Percentiles rank a stretch among this genome's conserved stretches.
Evolutionary conservation across 64 coral and sea anemone species (phyloP).

Genomic region (Platygyra sinensis): DNA sequence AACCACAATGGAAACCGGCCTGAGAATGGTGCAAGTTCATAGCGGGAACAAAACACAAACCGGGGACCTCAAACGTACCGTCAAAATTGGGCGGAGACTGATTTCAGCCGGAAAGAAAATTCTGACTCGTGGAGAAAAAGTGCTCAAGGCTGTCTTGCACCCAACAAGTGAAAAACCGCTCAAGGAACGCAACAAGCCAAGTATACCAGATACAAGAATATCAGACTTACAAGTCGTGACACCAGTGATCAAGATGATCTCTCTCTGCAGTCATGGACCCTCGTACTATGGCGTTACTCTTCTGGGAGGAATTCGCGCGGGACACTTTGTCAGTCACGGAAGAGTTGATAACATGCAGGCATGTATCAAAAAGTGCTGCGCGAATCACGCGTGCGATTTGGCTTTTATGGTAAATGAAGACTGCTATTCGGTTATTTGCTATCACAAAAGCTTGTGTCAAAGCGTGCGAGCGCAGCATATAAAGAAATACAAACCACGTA

Average conservation of each 20-base stretch:
- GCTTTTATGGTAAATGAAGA: constrained; percentile 74
- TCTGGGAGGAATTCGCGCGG: constrained; percentile 72
- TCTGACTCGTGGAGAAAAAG: constrained; percentile 62
- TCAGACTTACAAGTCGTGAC: constrained; percentile 12
- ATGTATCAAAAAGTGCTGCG: constrained; percentile 86
- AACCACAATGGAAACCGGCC: constrained; percentile 68
- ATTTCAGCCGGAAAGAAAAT: constrained; percentile 74
- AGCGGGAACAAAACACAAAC: constrained; percentile 12
- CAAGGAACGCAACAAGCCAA: background rate
- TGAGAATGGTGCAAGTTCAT: constrained; percentile 41
- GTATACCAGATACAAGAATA: background rate
- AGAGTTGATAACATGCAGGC: constrained; percentile 74
- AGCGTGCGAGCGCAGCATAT: constrained; percentile 56
- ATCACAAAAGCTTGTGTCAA: constrained; percentile 47
- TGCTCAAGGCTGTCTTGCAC: constrained; percentile 19
- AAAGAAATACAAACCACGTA: constrained; percentile 40
- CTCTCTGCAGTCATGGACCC: constrained; percentile 81
- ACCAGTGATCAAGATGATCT: constrained; percentile 85
- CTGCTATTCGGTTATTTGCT: constrained; percentile 86
- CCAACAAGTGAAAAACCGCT: background rate
- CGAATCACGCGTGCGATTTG: constrained; percentile 68
- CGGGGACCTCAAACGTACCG: constrained; percentile 30
- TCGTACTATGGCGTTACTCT: constrained; percentile 76
- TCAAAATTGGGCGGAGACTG: constrained; percentile 63
- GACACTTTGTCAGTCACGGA: constrained; percentile 77